Evolutionary conservation across 1,140 invertebrate genomes (phyloP).

Genomic region (Achroia grisella): DNA sequence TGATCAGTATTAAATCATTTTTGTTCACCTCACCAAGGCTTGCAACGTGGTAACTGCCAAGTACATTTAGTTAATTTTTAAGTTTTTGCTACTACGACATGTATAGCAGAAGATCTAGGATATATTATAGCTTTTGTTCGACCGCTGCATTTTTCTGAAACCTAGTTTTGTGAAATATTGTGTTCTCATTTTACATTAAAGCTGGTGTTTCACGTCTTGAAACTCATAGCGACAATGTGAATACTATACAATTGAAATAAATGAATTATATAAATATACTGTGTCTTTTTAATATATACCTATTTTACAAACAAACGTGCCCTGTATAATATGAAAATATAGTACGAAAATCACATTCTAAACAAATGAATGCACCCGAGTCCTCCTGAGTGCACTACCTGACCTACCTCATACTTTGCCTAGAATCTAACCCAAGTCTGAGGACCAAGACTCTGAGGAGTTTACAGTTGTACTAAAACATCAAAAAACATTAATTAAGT

Average conservation of each 20-base stretch:
- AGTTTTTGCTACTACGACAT: conserved; percentile 46
- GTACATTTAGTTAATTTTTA: conserved; percentile 51
- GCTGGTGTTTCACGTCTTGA: conserved; percentile 63
- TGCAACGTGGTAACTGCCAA: conserved; percentile 50
- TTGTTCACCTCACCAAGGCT: conserved; percentile 6
- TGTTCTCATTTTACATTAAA: conserved; percentile 71
- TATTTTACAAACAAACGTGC: no score
- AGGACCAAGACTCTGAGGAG: no score
- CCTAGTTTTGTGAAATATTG: conserved; percentile 63
- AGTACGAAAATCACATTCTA: no score
- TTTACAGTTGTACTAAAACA: no score
- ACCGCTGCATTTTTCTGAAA: conserved; percentile 66
- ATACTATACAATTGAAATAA: conserved; percentile 73
- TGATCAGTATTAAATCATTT: conserved; percentile 54
- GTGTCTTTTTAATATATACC: not conserved
- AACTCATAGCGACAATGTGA: conserved; percentile 67
- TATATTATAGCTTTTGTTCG: conserved; percentile 53
- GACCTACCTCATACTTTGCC: no score
- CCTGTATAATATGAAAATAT: no score
- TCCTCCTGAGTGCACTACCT: no score
- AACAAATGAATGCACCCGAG: no score
- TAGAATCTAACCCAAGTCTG: no score
- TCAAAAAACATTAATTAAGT: no score
- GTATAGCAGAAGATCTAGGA: conserved; percentile 45
- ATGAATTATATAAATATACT: conserved; percentile 68